Evolutionary conservation across 2,888 invertebrate species (phyloP).

Genomic region (Troides oblongomaculatus): DNA sequence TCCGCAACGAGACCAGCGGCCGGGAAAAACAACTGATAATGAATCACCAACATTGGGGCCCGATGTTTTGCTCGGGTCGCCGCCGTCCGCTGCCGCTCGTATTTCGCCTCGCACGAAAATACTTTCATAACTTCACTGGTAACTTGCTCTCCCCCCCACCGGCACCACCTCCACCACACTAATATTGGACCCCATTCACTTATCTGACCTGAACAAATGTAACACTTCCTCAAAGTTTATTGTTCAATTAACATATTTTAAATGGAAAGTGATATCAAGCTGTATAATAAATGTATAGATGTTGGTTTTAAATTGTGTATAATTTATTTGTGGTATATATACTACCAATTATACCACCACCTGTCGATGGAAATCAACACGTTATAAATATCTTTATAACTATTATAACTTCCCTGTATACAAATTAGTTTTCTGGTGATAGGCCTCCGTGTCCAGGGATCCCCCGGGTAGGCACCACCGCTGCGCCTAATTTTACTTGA

Average conservation of each 20-base stretch:
- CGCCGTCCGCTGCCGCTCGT: slow-evolving; percentile 34
- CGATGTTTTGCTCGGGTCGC: slow-evolving; percentile 35
- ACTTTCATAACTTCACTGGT: slow-evolving; percentile 32
- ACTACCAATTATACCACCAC: no score
- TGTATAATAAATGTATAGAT: no score
- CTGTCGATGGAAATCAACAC: no score
- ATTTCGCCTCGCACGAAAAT: slow-evolving; percentile 36
- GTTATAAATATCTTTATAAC: no score
- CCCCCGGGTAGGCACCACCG: no score
- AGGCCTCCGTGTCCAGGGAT: no score
- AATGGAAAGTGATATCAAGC: not conserved
- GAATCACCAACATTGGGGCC: slow-evolving; percentile 52
- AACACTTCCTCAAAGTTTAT: not conserved
- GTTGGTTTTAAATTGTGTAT: no score
- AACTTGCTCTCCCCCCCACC: not conserved
- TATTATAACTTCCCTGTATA: no score
- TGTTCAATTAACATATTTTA: not conserved
- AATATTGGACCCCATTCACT: not conserved
- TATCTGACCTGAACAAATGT: not conserved
- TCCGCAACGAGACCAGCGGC: slow-evolving; percentile 40
- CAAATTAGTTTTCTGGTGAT: no score
- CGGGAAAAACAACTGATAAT: slow-evolving; percentile 64
- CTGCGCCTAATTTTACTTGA: no score
- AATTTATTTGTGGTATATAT: no score
- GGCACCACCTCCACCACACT: slow-evolving; percentile 22